Evolutionary conservation across 2,888 invertebrate species (phyloP).

Genomic region (Hypolimnas misippus): DNA sequence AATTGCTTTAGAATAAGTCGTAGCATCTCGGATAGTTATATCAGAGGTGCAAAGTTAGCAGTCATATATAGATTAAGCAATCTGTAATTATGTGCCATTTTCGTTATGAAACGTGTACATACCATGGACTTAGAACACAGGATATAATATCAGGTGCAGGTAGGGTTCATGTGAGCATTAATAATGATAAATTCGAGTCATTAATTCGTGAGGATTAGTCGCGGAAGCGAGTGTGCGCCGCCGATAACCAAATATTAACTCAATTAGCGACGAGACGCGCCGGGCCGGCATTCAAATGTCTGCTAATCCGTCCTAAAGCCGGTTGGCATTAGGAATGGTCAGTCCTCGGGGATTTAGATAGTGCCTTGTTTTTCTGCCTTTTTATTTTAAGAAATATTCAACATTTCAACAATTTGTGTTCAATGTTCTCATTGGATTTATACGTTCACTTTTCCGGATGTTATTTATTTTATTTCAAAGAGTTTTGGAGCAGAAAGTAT

Average conservation of each 20-base stretch:
- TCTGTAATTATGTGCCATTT: neutral
- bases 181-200: constrained; percentile 83
- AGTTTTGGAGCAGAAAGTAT: no score
- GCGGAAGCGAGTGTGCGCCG: constrained; percentile 71
- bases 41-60: no score
- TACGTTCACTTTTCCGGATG: no score
- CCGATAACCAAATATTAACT: constrained; percentile 85
- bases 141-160: constrained; percentile 67
- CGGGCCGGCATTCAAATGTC: constrained; percentile 72
- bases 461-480: no score
- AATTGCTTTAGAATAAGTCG: no score
- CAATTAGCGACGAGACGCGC: constrained; percentile 77
- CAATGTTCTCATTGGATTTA: neutral
- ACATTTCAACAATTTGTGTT: neutral
- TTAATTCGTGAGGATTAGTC: constrained; percentile 80
- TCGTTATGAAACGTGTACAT: constrained; percentile 33
- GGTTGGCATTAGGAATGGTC: constrained; percentile 50
- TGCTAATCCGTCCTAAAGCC: constrained; percentile 64
- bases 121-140: constrained; percentile 41
- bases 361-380: constrained; percentile 27
- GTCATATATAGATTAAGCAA: no score
- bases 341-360: constrained; percentile 41
- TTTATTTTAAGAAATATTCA: constrained; percentile 8
- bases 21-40: no score
- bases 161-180: constrained; percentile 72